Evolutionary conservation across 2,888 invertebrate genomes (phyloP).

Genomic region (Gastracanthus pulcherrimus): DNA sequence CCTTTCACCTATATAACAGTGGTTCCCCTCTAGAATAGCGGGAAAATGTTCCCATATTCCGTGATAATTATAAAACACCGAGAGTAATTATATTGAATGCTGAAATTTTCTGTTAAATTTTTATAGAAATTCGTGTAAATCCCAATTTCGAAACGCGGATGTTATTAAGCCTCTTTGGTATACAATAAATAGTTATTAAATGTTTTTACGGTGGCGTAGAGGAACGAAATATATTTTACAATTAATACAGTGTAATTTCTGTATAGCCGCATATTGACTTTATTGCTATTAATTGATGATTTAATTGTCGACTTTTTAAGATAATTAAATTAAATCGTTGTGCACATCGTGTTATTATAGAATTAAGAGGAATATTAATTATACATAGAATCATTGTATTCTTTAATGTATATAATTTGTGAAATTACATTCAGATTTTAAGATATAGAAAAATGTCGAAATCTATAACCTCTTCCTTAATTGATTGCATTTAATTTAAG

Average conservation of each 20-base stretch:
- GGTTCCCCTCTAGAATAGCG: constrained; percentile 31
- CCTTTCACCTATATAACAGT: constrained; percentile 29
- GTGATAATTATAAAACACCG: constrained; percentile 20
- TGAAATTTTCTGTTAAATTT: constrained; percentile 42
- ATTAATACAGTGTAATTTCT: neutral
- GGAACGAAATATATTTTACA: constrained; percentile 18
- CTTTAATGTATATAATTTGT: constrained; percentile 17
- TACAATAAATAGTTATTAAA: constrained; percentile 48
- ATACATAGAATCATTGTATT: constrained; percentile 1
- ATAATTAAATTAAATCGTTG: constrained; percentile 35
- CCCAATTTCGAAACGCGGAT: constrained; percentile 33
- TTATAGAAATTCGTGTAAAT: constrained; percentile 28
- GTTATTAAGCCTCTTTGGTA: neutral
- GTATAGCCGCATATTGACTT: neutral
- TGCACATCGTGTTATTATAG: constrained; percentile 6
- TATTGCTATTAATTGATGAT: constrained; percentile 13
- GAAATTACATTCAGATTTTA: neutral
- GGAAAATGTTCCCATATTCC: constrained; percentile 45
- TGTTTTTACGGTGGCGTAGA: neutral
- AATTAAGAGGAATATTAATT: constrained; percentile 25
- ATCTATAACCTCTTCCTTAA: neutral
- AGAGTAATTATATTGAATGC: constrained; percentile 35
- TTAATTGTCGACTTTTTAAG: constrained; percentile 25
- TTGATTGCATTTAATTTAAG: constrained; percentile 33
- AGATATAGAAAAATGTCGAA: neutral